A percentile compares a stretch with the other conserved stretches of the same genome.
These are phyloP conservation scores for Cephalopterus ornatus DNA, from an alignment of 2,113 vertebrate genomes.

Conservation along the genomic window DNA sequence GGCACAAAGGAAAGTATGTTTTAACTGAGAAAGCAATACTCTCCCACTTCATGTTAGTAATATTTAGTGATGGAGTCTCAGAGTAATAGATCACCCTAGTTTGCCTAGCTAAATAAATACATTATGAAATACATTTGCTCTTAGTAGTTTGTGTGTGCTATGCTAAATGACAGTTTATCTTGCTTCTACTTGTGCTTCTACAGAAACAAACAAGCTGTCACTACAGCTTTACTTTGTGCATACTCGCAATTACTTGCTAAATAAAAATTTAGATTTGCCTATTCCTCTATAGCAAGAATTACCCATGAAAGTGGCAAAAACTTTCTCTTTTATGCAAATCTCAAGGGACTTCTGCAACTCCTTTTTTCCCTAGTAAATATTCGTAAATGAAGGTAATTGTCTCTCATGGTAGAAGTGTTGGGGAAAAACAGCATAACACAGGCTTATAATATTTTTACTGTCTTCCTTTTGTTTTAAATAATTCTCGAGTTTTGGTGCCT, in stretches of 20 bases:
- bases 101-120: neutral
- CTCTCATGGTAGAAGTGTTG: neutral
- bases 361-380: neutral
- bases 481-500: neutral
- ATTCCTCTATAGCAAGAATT: neutral
- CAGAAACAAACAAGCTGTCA: neutral
- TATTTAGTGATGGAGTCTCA: neutral
- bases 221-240: neutral
- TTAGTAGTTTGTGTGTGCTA: neutral
- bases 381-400: neutral
- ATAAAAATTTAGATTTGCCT: neutral
- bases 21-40: neutral
- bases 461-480: slow-evolving; percentile 18
- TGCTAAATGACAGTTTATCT: neutral
- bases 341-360: neutral
- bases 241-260: neutral
- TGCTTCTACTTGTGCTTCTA: neutral
- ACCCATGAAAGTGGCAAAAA: neutral
- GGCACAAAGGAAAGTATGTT: neutral
- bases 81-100: neutral
- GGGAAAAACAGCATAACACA: neutral
- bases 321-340: neutral
- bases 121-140: neutral
- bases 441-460: neutral
- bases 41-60: neutral